Base-by-base conservation (phyloP, 2,888 invertebrate genomes). In the Latrodectus hesperus region DNA sequence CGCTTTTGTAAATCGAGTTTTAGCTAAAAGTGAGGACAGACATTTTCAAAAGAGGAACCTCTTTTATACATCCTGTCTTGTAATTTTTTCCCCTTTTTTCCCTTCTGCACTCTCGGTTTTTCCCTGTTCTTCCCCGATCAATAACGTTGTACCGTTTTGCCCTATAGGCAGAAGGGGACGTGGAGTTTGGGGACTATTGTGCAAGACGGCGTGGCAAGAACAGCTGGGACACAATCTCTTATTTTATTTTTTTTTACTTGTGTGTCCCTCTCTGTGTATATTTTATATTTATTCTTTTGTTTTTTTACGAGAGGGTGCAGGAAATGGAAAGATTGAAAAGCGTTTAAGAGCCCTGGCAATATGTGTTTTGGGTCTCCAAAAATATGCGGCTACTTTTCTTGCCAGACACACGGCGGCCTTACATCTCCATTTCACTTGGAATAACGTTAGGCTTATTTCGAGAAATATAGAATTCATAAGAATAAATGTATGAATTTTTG, bases 1-100 rank as follows among this genome's bases (percentile, higher is more conserved):
- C 79, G 79, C 70, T 68, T 75, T 84, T 84, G 83, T 84, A 72
- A 77, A 84, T 84, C 76, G 71, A 84, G 68, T 77, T 84, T 77
- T 52, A 75, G 70, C 70, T 60, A 77, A 84, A 77, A 84, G 83
- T 84, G 83, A 77, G 83, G 83, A 77, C 83, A 77, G 52, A 75
- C 83, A 76, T 84, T 72, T 68, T 60, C 38, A 71, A 74, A 67
- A 68, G 55, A 55, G 72, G 76, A 75, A 53, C 75, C 70, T 82
- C 82, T 75, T 82, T 75, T 75, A 78, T 75, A 60, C 68, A 49
- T 74, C 60, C 74, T 74, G 68, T 74, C 81, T 10, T 53, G 49
- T n/a, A 22, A 51, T 68, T 68, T 55, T 68, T 22, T 49, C 65
- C 53, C 67, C n/a, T 51, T 68, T 60, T 16, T 60, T 60, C n/a